A percentile compares a stretch with the other conserved stretches of the same genome.
phyloP scores from a whole-genome alignment of 1,140 invertebrate genomes.

The Gonatopus flavifemur region DNA sequence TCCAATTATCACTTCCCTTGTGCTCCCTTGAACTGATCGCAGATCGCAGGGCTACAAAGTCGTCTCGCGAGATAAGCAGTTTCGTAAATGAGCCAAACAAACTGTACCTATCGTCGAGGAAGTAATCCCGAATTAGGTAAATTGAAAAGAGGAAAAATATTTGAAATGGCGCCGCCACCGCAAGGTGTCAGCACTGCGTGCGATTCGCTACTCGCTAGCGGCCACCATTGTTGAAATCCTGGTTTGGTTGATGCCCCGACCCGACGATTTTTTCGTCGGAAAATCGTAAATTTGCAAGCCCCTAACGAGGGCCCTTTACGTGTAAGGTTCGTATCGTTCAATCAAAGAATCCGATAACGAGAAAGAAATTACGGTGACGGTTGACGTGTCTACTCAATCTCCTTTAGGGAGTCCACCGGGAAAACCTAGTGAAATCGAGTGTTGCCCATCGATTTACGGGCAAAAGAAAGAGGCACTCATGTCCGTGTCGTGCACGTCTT shows the following conservation, averaged over 20 bases:
- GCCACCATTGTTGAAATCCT: slow-evolving; percentile 56
- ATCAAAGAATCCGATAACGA: not conserved
- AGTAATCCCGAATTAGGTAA: too few species aligned
- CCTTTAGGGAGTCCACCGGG: slow-evolving; percentile 5
- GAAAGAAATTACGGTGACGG: not conserved
- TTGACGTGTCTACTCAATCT: not conserved
- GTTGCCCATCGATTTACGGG: slow-evolving; percentile 37
- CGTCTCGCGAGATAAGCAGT: too few species aligned
- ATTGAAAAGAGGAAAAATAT: slow-evolving; percentile 4
- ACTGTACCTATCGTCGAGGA: too few species aligned
- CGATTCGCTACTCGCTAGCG: slow-evolving; percentile 40
- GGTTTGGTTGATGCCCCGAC: slow-evolving; percentile 51
- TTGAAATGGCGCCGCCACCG: slow-evolving; percentile 32
- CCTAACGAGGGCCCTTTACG: slow-evolving; percentile 28
- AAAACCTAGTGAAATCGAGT: slow-evolving; percentile 35
- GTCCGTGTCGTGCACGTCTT: slow-evolving; percentile 25
- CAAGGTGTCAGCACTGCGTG: slow-evolving; percentile 43
- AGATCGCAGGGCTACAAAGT: too few species aligned
- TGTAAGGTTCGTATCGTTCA: slow-evolving; percentile 37
- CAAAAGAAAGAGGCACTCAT: slow-evolving; percentile 36
- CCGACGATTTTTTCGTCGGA: slow-evolving; percentile 39
- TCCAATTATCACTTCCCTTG: too few species aligned
- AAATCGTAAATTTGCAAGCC: slow-evolving; percentile 42
- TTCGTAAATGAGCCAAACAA: too few species aligned
- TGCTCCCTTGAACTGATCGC: too few species aligned